Conservation (phyloP, 2,113 vertebrate species). For the Puffinus mauretanicus region DNA sequence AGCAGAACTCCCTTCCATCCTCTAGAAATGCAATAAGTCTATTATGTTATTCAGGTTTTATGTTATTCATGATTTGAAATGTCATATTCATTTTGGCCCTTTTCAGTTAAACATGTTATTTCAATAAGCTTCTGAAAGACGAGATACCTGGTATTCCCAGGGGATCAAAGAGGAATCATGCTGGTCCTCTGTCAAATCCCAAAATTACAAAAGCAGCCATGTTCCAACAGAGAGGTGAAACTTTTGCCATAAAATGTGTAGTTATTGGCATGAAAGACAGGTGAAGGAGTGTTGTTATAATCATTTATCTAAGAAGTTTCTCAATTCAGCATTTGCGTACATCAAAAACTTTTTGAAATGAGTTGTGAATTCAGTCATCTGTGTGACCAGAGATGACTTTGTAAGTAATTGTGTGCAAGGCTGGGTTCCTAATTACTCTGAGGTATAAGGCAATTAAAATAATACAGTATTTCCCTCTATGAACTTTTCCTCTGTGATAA, state of each 20-base stretch:
- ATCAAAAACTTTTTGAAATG: neutral
- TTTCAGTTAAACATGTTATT: neutral
- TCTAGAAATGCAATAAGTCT: neutral
- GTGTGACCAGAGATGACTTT: neutral
- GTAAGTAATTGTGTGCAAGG: neutral
- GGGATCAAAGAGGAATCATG: neutral
- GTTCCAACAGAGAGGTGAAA: neutral
- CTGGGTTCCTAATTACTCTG: neutral
- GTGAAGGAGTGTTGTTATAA: neutral
- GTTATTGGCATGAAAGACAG: neutral
- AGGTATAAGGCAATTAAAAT: constrained; percentile 5
- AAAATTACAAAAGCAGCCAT: neutral
- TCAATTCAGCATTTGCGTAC: neutral
- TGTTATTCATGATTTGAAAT: neutral
- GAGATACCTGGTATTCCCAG: neutral
- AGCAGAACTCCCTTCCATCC: neutral
- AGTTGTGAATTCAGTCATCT: neutral
- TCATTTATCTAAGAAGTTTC: neutral
- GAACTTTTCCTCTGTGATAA: neutral
- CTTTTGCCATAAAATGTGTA: neutral
- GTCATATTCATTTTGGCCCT: neutral
- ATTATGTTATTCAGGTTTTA: neutral
- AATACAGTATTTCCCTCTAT: neutral
- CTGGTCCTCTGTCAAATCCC: neutral
- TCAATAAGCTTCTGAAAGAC: neutral